Evolutionary conservation across 2,113 vertebrate species (phyloP), one percentile per base, ranked within the genome.

Genomic region (Phocoena sinus): DNA sequence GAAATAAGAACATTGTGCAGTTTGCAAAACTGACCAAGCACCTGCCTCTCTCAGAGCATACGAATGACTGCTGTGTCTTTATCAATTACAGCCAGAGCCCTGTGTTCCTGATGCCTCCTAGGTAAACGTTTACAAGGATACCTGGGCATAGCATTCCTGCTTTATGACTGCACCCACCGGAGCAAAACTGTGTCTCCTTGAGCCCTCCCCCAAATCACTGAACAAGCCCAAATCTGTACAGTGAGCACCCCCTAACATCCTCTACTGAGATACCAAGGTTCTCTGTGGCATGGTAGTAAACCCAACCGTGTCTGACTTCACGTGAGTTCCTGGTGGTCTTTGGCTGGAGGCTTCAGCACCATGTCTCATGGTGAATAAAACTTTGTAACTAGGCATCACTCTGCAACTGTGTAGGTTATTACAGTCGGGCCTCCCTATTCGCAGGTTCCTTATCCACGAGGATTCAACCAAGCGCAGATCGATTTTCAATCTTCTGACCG

Each of bases 381-480:
- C 73, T 50, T 65, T 5, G 1, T 88, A n/a, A 53, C 10, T 31
- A 31, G 60, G 58, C 9, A 58, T 77, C 50, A 1, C 33, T 44
- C 3, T 56, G 36, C 67, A 25, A 25, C 33, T 15, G 33, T 28
- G 21, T 56, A n/a, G 11, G 38, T 44, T 67, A 21, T 58, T 47
- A 31, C 50, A 56, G 20, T 56, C 23, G 18, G 76, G 33, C 65
- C 53, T n/a, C 50, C 50, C 33, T 56, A 6, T 79, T 10, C 0
- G 0, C 12, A 1, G 10, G 76, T 56, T 79, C 76, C 0, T 0
- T 11, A n/a, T 56, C 50, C 20, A n/a, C 10, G 20, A 25, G 62
- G 4, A 26, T n/a, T n/a, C 50, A n/a, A 13, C 76, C 33, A 56
- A 56, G 33, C 23, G 20, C 18, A 20, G 50, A 23, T 53, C 1